These are phyloP conservation scores for Fundulus diaphanus DNA, from an alignment of 2,797 vertebrate genomes.

Conservation along the genomic window DNA sequence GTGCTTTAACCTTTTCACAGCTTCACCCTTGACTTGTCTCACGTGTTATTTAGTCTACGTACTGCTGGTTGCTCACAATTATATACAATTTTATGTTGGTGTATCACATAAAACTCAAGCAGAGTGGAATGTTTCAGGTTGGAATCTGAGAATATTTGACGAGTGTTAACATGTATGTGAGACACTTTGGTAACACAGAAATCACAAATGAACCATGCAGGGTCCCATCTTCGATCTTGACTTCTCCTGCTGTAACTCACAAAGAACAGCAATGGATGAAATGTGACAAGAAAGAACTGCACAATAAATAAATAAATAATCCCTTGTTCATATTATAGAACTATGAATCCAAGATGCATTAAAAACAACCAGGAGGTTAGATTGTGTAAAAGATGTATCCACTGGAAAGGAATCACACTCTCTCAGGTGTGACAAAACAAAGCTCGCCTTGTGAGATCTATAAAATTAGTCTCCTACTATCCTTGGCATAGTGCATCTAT, in stretches of 20 bases:
- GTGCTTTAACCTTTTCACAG: neutral
- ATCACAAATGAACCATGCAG: neutral
- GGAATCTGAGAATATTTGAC: neutral
- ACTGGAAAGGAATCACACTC: neutral
- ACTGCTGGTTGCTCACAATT: no score
- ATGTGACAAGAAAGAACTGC: conserved; percentile 1
- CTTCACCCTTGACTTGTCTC: neutral
- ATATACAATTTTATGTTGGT: no score
- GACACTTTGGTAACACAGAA: neutral
- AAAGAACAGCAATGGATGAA: conserved; percentile 17
- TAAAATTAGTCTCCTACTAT: neutral
- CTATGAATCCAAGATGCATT: neutral
- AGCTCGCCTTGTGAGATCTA: conserved; percentile 3
- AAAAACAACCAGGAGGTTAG: neutral
- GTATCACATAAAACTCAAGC: no score
- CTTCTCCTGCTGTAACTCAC: conserved; percentile 8
- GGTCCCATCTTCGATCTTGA: conserved; percentile 1
- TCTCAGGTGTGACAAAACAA: neutral
- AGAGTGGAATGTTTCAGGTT: neutral
- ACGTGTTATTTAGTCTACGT: no score
- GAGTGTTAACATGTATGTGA: neutral
- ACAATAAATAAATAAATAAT: conserved; percentile 1
- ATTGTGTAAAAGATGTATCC: neutral
- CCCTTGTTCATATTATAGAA: neutral
- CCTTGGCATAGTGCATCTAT: neutral